Percentiles rank a stretch among this genome's conserved stretches.
Evolutionary conservation across 2,797 vertebrate genomes (phyloP).

Genomic region (Gambusia yucatana): DNA sequence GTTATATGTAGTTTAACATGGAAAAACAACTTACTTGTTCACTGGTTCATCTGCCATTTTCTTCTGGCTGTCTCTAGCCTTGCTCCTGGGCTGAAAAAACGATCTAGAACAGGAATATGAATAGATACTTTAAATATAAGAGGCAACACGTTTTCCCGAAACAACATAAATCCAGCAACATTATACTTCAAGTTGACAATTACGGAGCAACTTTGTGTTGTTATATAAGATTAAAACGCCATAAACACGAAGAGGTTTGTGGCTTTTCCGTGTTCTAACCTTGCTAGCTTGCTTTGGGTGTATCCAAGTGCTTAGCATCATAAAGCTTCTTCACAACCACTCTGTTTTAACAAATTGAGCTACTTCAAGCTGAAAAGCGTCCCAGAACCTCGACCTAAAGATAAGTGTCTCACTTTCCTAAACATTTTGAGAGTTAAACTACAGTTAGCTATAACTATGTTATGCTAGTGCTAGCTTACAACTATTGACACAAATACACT

Average conservation of each 20-base stretch:
- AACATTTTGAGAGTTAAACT: background rate
- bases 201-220: background rate
- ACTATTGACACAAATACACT: rapidly evolving
- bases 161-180: background rate
- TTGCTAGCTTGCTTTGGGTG: background rate
- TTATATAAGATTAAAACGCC: background rate
- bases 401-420: background rate
- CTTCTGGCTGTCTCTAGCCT: conserved; percentile 61
- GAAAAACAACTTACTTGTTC: conserved; percentile 72
- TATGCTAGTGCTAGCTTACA: conserved; percentile 14
- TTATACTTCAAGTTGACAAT: background rate
- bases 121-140: background rate
- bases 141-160: background rate
- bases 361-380: background rate
- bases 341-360: background rate
- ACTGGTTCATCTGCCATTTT: conserved; percentile 54
- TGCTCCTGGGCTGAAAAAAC: conserved; percentile 80
- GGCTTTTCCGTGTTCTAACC: background rate
- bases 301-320: background rate
- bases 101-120: conserved; percentile 61
- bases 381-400: background rate
- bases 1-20: background rate
- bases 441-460: too few species aligned
- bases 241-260: background rate
- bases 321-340: background rate